A percentile compares a stretch with the other conserved stretches of the same genome.
phyloP scores from a whole-genome alignment of 2,888 invertebrate genomes.

The Drosophila acutilabella region DNA sequence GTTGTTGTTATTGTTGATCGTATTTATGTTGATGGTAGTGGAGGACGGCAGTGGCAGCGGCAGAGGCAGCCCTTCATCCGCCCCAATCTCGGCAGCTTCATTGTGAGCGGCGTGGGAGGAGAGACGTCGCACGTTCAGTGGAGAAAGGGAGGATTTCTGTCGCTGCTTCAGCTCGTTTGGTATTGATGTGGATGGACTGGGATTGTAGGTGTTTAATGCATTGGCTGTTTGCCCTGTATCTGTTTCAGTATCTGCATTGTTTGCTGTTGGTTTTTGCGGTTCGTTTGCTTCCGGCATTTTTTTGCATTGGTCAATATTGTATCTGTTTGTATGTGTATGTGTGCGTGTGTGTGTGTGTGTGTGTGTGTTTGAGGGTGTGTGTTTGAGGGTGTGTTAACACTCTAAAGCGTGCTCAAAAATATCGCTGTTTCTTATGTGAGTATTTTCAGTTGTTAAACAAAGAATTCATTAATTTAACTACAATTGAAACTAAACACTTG shows the following conservation, averaged over 20 bases:
- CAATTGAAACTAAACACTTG: slow-evolving; percentile 47
- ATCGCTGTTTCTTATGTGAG: slow-evolving; percentile 35
- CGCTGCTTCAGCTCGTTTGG: slow-evolving; percentile 76
- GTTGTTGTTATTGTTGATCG: slow-evolving; percentile 40
- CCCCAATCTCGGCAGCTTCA: slow-evolving; percentile 52
- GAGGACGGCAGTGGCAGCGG: slow-evolving; percentile 35
- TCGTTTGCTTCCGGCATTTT: slow-evolving; percentile 72
- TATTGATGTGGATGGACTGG: slow-evolving; percentile 43
- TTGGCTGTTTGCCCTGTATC: slow-evolving; percentile 38
- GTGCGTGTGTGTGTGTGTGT: slow-evolving; percentile 24
- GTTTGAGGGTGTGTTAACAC: slow-evolving; percentile 22
- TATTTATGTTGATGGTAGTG: slow-evolving; percentile 67
- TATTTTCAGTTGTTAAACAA: slow-evolving; percentile 44
- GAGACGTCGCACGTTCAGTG: slow-evolving; percentile 66
- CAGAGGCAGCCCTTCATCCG: slow-evolving; percentile 45
- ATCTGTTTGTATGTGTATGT: slow-evolving; percentile 21
- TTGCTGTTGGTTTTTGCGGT: slow-evolving; percentile 38
- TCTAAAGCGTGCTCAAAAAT: slow-evolving; percentile 40
- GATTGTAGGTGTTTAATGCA: slow-evolving; percentile 8
- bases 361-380: too few species aligned
- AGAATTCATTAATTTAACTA: slow-evolving; percentile 49
- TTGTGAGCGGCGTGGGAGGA: slow-evolving; percentile 63
- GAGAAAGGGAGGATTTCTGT: slow-evolving; percentile 57
- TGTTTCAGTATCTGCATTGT: slow-evolving; percentile 17
- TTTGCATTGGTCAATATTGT: slow-evolving; percentile 58